These are phyloP conservation scores for Platysternon megacephalum DNA, from an alignment of 2,113 vertebrate species.

Conservation along the genomic window DNA sequence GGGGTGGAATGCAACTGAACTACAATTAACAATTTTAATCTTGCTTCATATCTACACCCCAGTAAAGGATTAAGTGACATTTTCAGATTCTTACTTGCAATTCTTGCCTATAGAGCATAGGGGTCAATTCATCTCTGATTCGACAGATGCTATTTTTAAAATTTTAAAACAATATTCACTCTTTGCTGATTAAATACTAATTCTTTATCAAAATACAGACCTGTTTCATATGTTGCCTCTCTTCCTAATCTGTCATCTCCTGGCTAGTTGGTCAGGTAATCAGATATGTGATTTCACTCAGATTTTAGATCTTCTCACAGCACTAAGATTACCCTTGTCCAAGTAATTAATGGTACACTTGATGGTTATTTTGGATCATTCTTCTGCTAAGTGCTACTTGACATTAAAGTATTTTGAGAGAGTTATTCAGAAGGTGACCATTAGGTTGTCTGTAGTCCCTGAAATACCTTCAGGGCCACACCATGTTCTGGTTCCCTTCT, in stretches of 20 bases:
- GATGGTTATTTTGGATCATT: constrained; percentile 29
- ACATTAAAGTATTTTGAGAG: not conserved
- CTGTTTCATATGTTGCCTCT: not conserved
- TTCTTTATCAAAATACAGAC: constrained; percentile 1
- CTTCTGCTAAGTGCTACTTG: not conserved
- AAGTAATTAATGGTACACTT: not conserved
- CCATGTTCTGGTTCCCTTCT: not conserved
- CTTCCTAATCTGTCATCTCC: not conserved
- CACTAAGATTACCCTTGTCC: not conserved
- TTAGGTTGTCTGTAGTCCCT: not conserved
- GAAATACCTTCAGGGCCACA: not conserved
- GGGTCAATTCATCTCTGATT: not conserved
- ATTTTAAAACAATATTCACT: not conserved
- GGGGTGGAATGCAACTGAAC: not conserved
- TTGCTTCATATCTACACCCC: not conserved
- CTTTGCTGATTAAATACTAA: not conserved
- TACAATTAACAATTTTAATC: not conserved
- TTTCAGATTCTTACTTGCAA: not conserved
- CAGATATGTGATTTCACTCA: not conserved
- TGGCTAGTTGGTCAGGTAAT: not conserved
- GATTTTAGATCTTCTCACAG: not conserved
- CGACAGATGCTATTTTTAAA: not conserved
- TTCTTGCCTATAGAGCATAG: not conserved
- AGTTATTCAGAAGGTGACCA: not conserved
- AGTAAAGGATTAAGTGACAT: not conserved